Conservation (phyloP, 1,140 invertebrate genomes). For the Papilio polytes region DNA sequence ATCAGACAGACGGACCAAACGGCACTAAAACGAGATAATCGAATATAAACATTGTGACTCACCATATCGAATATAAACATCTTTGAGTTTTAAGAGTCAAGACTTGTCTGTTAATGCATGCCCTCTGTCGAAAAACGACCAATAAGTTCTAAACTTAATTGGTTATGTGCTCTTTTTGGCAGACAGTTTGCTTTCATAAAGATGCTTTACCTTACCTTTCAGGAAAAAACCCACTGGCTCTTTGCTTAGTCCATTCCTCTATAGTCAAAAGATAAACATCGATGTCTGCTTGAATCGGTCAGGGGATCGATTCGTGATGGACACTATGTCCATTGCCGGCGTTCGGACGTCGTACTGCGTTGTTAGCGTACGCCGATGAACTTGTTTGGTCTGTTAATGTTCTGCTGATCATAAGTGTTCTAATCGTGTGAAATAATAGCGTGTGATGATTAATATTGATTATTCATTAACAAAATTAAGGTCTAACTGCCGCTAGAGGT, state of each 20-base stretch:
- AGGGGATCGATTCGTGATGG: constrained; percentile 18
- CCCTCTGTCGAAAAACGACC: not conserved
- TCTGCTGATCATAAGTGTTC: constrained; percentile 9
- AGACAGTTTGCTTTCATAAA: not conserved
- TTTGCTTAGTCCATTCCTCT: not conserved
- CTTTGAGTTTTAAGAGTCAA: not conserved
- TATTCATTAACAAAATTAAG: not conserved
- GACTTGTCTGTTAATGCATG: not conserved
- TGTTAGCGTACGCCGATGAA: constrained; percentile 8
- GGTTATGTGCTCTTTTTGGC: not conserved
- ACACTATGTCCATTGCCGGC: constrained; percentile 8
- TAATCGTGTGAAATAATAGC: constrained; percentile 9
- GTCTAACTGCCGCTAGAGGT: not conserved
- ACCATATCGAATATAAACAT: constrained; percentile 19
- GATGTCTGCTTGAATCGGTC: constrained; percentile 6
- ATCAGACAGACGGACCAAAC: constrained; percentile 47
- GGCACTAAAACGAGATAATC: constrained; percentile 50
- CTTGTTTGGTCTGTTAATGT: constrained; percentile 21
- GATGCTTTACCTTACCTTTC: not conserved
- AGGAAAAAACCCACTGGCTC: not conserved
- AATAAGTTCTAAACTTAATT: not conserved
- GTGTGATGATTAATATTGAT: not conserved
- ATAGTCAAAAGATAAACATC: not conserved
- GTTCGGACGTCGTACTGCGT: constrained; percentile 21
- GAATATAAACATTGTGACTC: constrained; percentile 49